These are phyloP conservation scores for Dipodomys spectabilis DNA, from an alignment of 2,113 vertebrate genomes.

Conservation along the genomic window DNA sequence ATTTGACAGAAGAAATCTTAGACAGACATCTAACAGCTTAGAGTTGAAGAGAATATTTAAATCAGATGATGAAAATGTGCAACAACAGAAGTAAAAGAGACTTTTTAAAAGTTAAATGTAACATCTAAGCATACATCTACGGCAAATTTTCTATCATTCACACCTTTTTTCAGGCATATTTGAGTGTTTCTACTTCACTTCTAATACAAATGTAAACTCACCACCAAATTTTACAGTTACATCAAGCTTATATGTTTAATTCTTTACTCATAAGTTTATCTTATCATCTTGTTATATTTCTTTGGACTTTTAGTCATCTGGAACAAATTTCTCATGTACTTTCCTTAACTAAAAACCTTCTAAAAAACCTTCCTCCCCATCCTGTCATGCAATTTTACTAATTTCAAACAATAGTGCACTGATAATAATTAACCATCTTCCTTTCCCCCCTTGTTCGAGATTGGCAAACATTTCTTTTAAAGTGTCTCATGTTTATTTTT, in stretches of 20 bases:
- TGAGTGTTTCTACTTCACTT: background rate
- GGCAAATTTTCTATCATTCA: background rate
- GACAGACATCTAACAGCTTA: conserved; percentile 47
- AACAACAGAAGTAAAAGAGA: background rate
- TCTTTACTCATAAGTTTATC: background rate
- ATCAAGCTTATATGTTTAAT: background rate
- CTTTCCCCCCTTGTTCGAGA: no score
- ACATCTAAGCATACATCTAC: background rate
- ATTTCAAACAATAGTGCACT: no score
- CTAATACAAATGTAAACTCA: background rate
- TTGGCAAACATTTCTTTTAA: no score
- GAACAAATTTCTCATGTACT: background rate
- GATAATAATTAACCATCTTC: no score
- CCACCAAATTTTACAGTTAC: background rate
- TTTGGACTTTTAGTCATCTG: background rate
- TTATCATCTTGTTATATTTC: background rate
- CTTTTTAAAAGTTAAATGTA: background rate
- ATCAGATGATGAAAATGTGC: conserved; percentile 25
- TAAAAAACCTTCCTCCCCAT: background rate
- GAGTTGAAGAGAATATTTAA: conserved; percentile 27
- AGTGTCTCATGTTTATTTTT: no score
- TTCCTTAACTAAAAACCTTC: no score
- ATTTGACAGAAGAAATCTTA: conserved; percentile 2
- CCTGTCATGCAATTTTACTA: background rate
- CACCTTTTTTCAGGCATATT: background rate